Base-by-base conservation (phyloP, 2,797 vertebrate genomes). In the Esox lucius region DNA sequence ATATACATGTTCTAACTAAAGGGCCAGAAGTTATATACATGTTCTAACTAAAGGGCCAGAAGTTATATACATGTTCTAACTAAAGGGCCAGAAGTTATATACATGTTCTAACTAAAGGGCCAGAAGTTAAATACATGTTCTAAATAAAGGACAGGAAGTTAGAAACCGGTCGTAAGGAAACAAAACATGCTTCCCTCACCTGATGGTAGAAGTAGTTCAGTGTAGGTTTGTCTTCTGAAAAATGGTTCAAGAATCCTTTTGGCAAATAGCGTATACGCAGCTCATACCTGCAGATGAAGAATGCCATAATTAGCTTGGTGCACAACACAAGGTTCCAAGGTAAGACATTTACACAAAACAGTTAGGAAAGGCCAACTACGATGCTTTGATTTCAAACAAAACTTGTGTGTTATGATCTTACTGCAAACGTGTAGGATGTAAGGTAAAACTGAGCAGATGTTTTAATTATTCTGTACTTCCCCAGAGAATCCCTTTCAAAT, bases 131-230 rank as follows among this genome's bases (percentile, higher is more conserved):
- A n/a, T n/a, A n/a, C n/a, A n/a, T 31, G 28, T 31, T 31, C 28
- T 31, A 31, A 31, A 28, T 31, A 31, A 31, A 31, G 28, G 28
- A 31, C 28, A 31, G 28, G 28, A 31, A 31, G 28, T 31, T 3
- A 31, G 28, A 31, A 31, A 31, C 28, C 4, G 1, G 17, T 51
- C 1, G 17, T 19, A 22, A 22, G 19, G 19, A 56, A n/a, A 8
- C 2, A 2, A 9, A 22, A 11, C 56, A n/a, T 56, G 53, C 8
- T n/a, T 68, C 6, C 59, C 87, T 83, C 91, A 99, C 98, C 96
- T 99, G 98, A 75, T 99, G 97, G 90, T 99, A 99, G 93, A 99
- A 98, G 95, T 98, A 99, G 94, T 97, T 97, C 80, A 99, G 91
- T 73, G 97, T 98, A 72, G 98, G 97, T 85, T 97, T 98, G 92